Conservation (phyloP, 1,140 invertebrate species). For the Listronotus bonariensis region DNA sequence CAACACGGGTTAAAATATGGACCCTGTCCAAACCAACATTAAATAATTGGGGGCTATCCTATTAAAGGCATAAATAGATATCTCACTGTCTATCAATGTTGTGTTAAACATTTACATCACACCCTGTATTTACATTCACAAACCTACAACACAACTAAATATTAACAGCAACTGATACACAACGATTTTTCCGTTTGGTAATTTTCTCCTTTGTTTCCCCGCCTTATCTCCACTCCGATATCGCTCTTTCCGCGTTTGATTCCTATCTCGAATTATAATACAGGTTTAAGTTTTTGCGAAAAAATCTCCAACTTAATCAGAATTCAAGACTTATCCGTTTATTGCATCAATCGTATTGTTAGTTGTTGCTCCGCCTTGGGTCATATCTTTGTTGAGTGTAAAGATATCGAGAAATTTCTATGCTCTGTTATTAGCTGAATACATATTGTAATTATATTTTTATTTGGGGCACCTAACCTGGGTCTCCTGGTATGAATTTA, state of each 20-base stretch:
- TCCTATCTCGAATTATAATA: conserved; percentile 26
- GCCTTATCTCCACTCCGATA: conserved; percentile 2
- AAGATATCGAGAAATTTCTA: conserved; percentile 19
- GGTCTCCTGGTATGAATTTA: background rate
- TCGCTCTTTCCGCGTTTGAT: conserved; percentile 31
- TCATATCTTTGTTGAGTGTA: conserved; percentile 22
- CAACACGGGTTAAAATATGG: too few relatives aligned
- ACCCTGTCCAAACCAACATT: too few relatives aligned
- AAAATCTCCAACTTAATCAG: conserved; percentile 32
- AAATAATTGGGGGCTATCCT: too few relatives aligned
- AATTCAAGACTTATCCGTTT: conserved; percentile 36
- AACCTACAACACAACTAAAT: conserved; percentile 13
- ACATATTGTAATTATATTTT: conserved; percentile 34
- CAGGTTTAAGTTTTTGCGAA: conserved; percentile 5
- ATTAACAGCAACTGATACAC: background rate
- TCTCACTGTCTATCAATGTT: too few relatives aligned
- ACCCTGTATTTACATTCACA: background rate
- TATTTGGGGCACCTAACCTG: background rate
- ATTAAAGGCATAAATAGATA: too few relatives aligned
- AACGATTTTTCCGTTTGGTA: conserved; percentile 8
- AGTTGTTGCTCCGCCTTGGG: conserved; percentile 30
- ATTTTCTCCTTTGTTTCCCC: conserved; percentile 19
- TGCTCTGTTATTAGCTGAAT: conserved; percentile 35
- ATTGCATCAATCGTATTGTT: conserved; percentile 39
- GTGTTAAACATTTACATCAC: too few relatives aligned